These are phyloP conservation scores for Papilio xuthus DNA, from an alignment of 1,140 invertebrate species.

Conservation along the genomic window DNA sequence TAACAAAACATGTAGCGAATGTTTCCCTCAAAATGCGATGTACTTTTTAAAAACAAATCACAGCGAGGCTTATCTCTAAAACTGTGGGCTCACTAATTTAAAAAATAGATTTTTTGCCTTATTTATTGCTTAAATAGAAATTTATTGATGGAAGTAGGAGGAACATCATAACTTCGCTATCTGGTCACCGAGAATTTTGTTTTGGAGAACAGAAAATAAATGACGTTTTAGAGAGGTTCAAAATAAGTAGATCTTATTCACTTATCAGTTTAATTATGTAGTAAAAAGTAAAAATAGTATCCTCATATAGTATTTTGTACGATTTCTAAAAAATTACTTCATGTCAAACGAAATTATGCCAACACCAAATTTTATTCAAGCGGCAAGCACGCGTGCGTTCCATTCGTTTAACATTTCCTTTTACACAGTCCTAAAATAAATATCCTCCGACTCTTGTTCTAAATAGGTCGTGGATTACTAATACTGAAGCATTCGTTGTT, in stretches of 20 bases:
- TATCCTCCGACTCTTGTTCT: conserved; percentile 18
- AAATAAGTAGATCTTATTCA: background rate
- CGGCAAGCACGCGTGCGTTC: conserved; percentile 26
- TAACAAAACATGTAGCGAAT: background rate
- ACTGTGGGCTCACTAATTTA: background rate
- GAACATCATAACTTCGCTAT: background rate
- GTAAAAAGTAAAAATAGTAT: background rate
- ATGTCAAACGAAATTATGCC: conserved; percentile 21
- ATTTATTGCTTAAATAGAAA: background rate
- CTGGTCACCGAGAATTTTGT: background rate
- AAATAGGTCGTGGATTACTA: conserved; percentile 10
- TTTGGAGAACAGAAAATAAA: background rate
- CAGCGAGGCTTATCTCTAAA: background rate
- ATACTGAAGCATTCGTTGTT: conserved; percentile 4
- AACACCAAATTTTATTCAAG: conserved; percentile 31
- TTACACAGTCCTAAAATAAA: conserved; percentile 34
- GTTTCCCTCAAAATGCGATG: background rate
- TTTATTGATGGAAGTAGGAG: background rate
- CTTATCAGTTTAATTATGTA: background rate
- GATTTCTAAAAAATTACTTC: conserved; percentile 4
- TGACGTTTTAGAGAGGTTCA: background rate
- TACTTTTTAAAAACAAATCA: too few relatives aligned
- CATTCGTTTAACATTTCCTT: conserved; percentile 25
- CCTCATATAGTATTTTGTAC: background rate
- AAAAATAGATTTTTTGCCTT: background rate